Base-by-base conservation (phyloP, 2,888 invertebrate genomes). In the Synergus gifuensis region DNA sequence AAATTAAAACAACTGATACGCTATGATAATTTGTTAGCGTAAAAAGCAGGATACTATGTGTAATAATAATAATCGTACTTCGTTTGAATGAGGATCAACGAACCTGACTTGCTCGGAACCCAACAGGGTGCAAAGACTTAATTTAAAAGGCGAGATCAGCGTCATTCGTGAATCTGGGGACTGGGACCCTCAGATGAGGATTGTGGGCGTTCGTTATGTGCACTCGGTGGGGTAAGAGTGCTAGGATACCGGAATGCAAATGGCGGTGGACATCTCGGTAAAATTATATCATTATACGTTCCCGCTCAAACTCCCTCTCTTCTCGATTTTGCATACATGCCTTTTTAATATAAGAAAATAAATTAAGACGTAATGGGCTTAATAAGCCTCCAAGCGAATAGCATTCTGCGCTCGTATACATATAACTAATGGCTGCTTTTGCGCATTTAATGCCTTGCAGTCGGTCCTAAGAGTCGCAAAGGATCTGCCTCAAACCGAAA, bases 301-400 rank as follows among this genome's bases (percentile, higher is more conserved):
- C 78, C 83, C 40, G 81, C 54, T 73, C 36, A 16, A 16, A 18
- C 4, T 9, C 46, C 22, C 46, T 22, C 44, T 46, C 69, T 49
- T 28, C 36, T 28, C 16, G 28, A 69, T 16, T 18, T 9, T 46
- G 69, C 49, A 66, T 46, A 44, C 11, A 12, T 22, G 66, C 81
- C 84, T 85, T 86, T 87, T 88, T 85, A 82, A 85, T 87, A 87
- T 86, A 86, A 86, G 86, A 82, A 88, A 88, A 88, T 89, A 88
- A 89, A 89, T 89, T 88, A 88, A 88, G 88, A 87, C 83, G 84
- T 87, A 88, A 88, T 86, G 88, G 86, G 84, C 86, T 86, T 88
- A 88, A 89, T 88, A 88, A 89, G 88, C 84, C 86, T 84, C 83
- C 83, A 82, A 84, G 81, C 80, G 85, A 85, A 86, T 87, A 84